Base-by-base conservation (phyloP, 2,888 invertebrate species). In the Scaptomyza reducta region DNA sequence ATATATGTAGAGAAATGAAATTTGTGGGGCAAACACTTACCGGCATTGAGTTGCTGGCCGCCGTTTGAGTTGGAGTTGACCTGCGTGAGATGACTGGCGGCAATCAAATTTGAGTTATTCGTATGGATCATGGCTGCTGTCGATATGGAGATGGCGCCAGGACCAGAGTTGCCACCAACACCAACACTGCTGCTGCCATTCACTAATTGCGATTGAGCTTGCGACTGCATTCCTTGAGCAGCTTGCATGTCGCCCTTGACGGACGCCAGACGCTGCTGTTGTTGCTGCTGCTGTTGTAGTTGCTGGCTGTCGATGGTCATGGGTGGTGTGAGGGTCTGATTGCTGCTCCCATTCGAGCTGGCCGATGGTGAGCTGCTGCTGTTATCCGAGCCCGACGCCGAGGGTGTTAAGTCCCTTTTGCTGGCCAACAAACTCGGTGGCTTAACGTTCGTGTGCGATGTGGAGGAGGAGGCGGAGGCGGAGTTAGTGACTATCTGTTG, bases 341-440 rank as follows among this genome's bases (percentile, higher is more conserved):
- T 90, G 77, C 90, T 90, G 76, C 90, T 88, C 62, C 90, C 90
- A 80, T 90, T 91, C 81, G 91, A 91, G 74, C 90, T 90, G 62
- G 89, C 89, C 55, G 90, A 83, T 56, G 90, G 82, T 31, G 90
- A 88, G 71, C 87, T 86, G 67, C 79, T 81, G 18, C 38, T 50
- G 35, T 38, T 35, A 14, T 82, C 87, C 38, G 60, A 61, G 6
- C 50, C 27, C 6, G 56, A 61, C 31, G 64, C 75, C 56, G 76
- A 78, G 60, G 80, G 86, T 41, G 79, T 87, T 38, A 85, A 75
- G 46, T 90, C 89, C 73, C 88, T 79, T 56, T 90, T 90, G 57
- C 60, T 70, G 42, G 75, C 65, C 59, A 79, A 14, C 35, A 79
- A 50, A 57, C 74, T 54, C 16, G 77, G 63, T 31, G 78, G 64